Base-by-base conservation (phyloP, 2,888 invertebrate species). In the Thalpophila matura region DNA sequence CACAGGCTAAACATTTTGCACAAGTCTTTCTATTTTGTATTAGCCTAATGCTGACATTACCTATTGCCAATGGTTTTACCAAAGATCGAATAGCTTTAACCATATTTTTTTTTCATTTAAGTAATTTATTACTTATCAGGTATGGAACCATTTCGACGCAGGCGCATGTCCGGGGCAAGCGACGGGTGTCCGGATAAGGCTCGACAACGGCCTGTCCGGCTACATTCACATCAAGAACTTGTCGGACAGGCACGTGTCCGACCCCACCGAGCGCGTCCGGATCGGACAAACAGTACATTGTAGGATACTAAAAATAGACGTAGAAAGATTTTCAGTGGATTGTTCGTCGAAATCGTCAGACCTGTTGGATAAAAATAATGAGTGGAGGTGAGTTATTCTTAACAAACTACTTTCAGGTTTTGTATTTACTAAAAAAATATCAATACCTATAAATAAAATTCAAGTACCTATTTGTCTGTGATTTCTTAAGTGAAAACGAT, bases 121-220 rank as follows among this genome's bases (percentile, higher is more conserved):
- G 12, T 1, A n/a, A n/a, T 24, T n/a, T n/a, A 18, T 29, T 4
- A 16, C 4, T 16, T 4, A 29, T 10, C 16, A 95, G 95, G 99
- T 99, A 46, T 99, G 99, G 99, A 99, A 98, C 91, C 99, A 99
- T 91, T 99, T 99, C 94, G 99, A 99, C 91, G 98, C 98, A 0
- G 98, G 98, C 26, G 97, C 97, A 1, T 99, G 99, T 92, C 99
- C 98, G 0, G 99, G 99, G 0, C 98, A 98, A 88, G 98, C 99
- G 0, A 98, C 98, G 0, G 99, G 99, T 0, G 97, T 99, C 0
- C 96, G 98, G 64, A 95, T 98, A 37, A 95, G 98, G 0, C 93
- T 99, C 2, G 99, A 99, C 91, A 99, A 99, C 89, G 98, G 98
- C 0, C 96, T 98, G 31, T 97, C 97, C 12, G 99, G 99, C 0